Percentiles rank a stretch among this genome's conserved stretches.
Conservation (phyloP, 2,888 invertebrate species). For the Unio delphinus region DNA sequence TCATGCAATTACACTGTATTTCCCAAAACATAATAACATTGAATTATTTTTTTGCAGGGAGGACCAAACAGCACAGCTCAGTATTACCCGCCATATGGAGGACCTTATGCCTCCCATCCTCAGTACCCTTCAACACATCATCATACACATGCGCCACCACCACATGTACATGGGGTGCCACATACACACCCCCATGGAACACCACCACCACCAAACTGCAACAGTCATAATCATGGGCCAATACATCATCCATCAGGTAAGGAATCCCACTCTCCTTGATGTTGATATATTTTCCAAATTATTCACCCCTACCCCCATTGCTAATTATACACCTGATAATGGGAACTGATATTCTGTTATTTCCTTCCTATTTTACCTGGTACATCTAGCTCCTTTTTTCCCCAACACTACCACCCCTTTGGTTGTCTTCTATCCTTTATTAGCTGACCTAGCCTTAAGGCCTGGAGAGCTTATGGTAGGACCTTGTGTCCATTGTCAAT, state of each 20-base stretch:
- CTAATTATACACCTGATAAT: too few species aligned
- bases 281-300: not conserved
- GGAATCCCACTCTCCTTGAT: not conserved
- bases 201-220: constrained; percentile 43
- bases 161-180: constrained; percentile 76
- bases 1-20: too few species aligned
- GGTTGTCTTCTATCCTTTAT: too few species aligned
- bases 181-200: constrained; percentile 70
- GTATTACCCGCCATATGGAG: constrained; percentile 79
- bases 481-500: too few species aligned
- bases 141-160: constrained; percentile 64
- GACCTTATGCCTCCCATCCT: constrained; percentile 53
- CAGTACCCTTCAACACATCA: constrained; percentile 47
- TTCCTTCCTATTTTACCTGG: too few species aligned
- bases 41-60: constrained; percentile 45
- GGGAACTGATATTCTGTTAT: too few species aligned
- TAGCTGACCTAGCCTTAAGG: too few species aligned
- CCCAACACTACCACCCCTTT: too few species aligned
- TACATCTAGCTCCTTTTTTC: too few species aligned
- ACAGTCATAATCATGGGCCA: constrained; percentile 51
- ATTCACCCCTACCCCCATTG: too few species aligned
- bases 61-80: constrained; percentile 73
- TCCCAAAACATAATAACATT: too few species aligned
- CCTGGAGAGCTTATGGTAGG: too few species aligned
- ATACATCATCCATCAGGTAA: constrained; percentile 42